Percentiles rank a stretch among this genome's conserved stretches.
phyloP scores from a whole-genome alignment of 1,140 invertebrate genomes.

The Brachionus manjavacas region DNA sequence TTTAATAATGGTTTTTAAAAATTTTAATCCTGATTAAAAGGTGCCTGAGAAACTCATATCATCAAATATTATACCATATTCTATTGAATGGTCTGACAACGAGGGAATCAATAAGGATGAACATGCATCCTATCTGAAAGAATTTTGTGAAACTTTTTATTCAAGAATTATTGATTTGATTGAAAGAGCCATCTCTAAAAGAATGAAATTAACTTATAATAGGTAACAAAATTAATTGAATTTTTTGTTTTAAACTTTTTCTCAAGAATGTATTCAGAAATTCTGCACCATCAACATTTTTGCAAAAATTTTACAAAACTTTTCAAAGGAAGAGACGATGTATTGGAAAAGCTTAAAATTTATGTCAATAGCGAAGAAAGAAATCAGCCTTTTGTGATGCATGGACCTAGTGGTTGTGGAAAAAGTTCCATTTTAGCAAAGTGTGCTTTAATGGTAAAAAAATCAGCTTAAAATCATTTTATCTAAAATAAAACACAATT shows the following conservation, averaged over 20 bases:
- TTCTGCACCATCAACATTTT: conserved; percentile 89
- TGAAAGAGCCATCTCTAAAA: conserved; percentile 52
- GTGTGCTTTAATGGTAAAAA: conserved; percentile 50
- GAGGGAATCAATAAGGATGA: conserved; percentile 87
- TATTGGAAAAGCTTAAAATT: conserved; percentile 71
- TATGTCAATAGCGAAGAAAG: conserved; percentile 76
- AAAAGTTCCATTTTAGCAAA: conserved; percentile 93
- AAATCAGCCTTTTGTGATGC: conserved; percentile 83
- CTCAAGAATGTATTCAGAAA: conserved; percentile 67
- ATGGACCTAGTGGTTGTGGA: conserved; percentile 90
- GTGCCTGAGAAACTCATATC: not conserved
- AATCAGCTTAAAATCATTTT: not conserved
- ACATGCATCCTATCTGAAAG: conserved; percentile 85
- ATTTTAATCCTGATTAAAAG: conserved; percentile 44
- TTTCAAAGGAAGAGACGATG: conserved; percentile 86
- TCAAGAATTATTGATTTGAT: conserved; percentile 77
- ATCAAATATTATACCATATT: conserved; percentile 65
- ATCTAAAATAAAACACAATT: not conserved
- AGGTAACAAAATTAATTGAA: conserved; percentile 22
- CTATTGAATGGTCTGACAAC: conserved; percentile 91
- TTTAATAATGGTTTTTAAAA: conserved; percentile 49
- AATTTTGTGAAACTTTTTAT: conserved; percentile 76
- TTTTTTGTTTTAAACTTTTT: not conserved
- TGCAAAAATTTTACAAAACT: conserved; percentile 92
- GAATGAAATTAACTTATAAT: conserved; percentile 60